Evolutionary conservation across 2,113 vertebrate genomes (phyloP), one percentile per base, ranked within the genome.

Genomic region (Prionailurus viverrinus): DNA sequence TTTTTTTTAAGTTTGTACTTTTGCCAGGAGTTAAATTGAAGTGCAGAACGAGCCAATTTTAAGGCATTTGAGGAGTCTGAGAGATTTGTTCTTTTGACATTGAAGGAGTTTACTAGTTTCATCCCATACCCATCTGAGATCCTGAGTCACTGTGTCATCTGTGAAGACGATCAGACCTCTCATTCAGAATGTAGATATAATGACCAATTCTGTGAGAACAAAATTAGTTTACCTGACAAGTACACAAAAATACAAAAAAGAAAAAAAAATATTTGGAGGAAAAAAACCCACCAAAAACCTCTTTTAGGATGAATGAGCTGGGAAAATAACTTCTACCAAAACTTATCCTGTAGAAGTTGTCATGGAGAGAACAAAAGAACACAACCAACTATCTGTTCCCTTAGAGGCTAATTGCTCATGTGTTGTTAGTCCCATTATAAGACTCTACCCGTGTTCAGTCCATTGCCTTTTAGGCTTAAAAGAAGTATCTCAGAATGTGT

Each of bases 1-100:
- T 76, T 94, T 94, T 66, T 71, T 66, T 78, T 61, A 73, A 94
- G 10, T 88, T 81, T 92, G 76, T 69, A 81, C 73, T 90, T 95
- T 96, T 92, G 63, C 74, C 86, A 97, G 80, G 36, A 96, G 80
- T 51, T 91, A 97, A 97, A 90, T 74, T 78, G 76, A 97, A 92
- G 81, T 91, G 36, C 53, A 95, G 73, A 94, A 58, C 29, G 15
- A 95, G 55, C n/a, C 61, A 68, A 66, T 94, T 95, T 95, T 81
- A 48, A 73, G 73, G 45, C n/a, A 80, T 73, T 81, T 89, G 45
- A 27, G 13, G 45, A 69, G 41, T 85, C 41, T 78, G 31, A 83
- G 36, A 91, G 45, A 41, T 65, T 68, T 79, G 31, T 66, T 83
- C 81, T 94, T 76, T 23, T 63, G 15, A 48, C 79, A 58, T 31